Base-by-base conservation (phyloP, 1,140 invertebrate species). In the Phymastichus coffea region DNA sequence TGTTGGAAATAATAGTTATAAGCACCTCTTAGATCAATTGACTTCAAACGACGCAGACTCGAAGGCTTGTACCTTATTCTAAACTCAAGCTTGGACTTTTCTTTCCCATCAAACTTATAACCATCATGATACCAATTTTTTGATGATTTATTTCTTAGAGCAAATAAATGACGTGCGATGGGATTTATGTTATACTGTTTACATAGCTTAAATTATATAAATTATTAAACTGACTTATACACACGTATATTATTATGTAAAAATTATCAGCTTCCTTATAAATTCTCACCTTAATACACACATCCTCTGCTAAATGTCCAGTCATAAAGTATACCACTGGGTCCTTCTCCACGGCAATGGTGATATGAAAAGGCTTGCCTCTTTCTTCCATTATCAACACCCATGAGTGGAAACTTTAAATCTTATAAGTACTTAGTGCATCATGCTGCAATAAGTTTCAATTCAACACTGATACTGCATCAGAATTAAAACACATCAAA, bases 1-100 rank as follows among this genome's bases (percentile, higher is more conserved):
- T 95, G 93, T 75, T 88, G 85, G 74, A 92, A 95, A 72, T 89
- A 90, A 77, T 93, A 95, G 67, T 92, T 84, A 70, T 91, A 93
- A 12, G 91, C 88, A n/a, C n/a, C n/a, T 49, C 84, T 83, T 20
- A 76, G 64, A 79, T 94, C 92, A 33, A 89, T 76, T 53, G 83
- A 82, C 60, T 85, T 85, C 14, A 94, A 74, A 53, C 82, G 80
- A 26, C 81, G 78, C 40, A 92, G 70, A 66, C 79, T 83, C 1
- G 87, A 77, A 19, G 88, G 85, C 75, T 89, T 91, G 68, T 88
- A 93, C 61, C 92, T 82, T 60, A 94, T 81, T 52, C 91, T 82
- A 66, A 93, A 88, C 58, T 91, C 88, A 66, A 89, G 87, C 65
- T 79, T 81, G 62, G 77, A 73, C 67, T 80, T 81, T 41, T 73